These are phyloP conservation scores for Allophyes oxyacanthae DNA, from an alignment of 2,888 invertebrate species.

Conservation along the genomic window DNA sequence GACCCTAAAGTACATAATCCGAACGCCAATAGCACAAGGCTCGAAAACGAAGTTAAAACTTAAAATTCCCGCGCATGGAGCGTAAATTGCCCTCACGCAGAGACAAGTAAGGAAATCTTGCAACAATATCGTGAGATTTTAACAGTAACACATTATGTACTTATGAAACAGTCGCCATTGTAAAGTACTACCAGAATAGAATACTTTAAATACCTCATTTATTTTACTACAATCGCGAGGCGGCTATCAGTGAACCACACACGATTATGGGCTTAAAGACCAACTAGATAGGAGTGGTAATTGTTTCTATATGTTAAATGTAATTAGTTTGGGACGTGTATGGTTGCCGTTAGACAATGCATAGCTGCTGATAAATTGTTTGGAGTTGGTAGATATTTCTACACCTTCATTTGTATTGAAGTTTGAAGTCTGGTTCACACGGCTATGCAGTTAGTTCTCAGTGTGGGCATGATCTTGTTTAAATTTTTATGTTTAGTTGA, in stretches of 20 bases:
- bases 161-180: slow-evolving; percentile 42
- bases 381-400: slow-evolving; percentile 23
- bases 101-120: slow-evolving; percentile 26
- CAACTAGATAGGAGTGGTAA: slow-evolving; percentile 8
- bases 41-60: background rate
- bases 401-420: slow-evolving; percentile 9
- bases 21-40: too few species aligned
- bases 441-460: slow-evolving; percentile 12
- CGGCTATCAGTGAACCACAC: slow-evolving; percentile 14
- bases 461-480: slow-evolving; percentile 1
- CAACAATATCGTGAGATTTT: slow-evolving; percentile 44
- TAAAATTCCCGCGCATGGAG: slow-evolving; percentile 6
- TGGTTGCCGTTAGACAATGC: slow-evolving; percentile 50
- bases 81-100: slow-evolving; percentile 13
- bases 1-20: too few species aligned
- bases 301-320: slow-evolving; percentile 25
- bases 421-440: slow-evolving; percentile 21
- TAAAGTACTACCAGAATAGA: slow-evolving; percentile 39
- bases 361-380: slow-evolving; percentile 49
- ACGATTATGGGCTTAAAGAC: slow-evolving; percentile 27
- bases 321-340: slow-evolving; percentile 53
- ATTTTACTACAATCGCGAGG: slow-evolving; percentile 42
- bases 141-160: slow-evolving; percentile 30
- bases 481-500: slow-evolving; percentile 1
- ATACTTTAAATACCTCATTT: slow-evolving; percentile 58